Conservation (phyloP, 2,888 invertebrate species). For the Trachelus troglodyta region DNA sequence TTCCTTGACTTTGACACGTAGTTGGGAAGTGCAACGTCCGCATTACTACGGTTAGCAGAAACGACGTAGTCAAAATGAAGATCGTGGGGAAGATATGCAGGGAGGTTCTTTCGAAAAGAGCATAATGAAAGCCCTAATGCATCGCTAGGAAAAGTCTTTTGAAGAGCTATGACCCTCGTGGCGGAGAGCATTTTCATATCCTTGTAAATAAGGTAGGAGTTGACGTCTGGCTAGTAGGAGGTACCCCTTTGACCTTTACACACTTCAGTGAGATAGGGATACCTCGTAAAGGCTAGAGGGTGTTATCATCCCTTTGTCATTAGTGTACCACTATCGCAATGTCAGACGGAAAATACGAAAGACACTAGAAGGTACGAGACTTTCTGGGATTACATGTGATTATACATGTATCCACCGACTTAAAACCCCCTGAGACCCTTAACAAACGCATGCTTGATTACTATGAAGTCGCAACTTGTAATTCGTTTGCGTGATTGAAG, state of each 20-base stretch:
- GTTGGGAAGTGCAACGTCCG: neutral
- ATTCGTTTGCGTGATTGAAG: neutral
- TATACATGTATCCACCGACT: neutral
- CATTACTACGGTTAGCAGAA: neutral
- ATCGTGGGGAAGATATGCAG: neutral
- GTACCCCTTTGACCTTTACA: neutral
- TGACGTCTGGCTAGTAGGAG: neutral
- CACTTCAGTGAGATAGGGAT: neutral
- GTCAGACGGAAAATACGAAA: neutral
- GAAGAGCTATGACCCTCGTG: neutral
- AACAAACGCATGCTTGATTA: neutral
- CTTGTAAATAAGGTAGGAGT: conserved; percentile 14
- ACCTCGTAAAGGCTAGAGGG: neutral
- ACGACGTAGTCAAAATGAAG: neutral
- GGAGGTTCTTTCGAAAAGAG: neutral
- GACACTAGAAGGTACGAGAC: neutral
- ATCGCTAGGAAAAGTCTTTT: neutral
- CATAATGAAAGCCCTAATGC: neutral
- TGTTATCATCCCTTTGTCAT: neutral
- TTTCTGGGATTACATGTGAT: neutral
- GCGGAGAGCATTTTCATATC: neutral
- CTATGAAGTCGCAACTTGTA: neutral
- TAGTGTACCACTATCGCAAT: neutral
- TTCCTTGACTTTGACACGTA: neutral
- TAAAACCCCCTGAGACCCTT: neutral